Conservation (phyloP, 2,113 vertebrate species). For the Copsychus sechellarum region DNA sequence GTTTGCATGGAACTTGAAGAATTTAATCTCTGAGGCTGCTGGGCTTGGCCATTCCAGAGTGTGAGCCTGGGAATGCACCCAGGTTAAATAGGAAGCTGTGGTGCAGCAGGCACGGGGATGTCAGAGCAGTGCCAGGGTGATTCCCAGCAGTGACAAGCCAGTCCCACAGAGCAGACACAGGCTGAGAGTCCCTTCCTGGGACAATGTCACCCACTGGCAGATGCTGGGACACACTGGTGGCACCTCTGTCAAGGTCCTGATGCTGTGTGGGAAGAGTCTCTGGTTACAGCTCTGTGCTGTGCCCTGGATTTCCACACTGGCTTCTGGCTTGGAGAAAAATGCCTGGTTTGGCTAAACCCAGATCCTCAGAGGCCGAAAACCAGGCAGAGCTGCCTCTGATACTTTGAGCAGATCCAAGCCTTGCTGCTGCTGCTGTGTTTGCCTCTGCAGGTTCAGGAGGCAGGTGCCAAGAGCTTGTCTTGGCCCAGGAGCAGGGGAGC, state of each 20-base stretch:
- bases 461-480: neutral
- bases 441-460: neutral
- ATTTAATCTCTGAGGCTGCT: neutral
- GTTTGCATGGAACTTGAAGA: neutral
- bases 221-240: neutral
- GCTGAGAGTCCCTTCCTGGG: neutral
- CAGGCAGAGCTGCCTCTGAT: neutral
- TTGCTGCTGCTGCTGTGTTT: neutral
- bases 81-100: neutral
- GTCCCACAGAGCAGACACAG: neutral
- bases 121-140: neutral
- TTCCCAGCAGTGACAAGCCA: neutral
- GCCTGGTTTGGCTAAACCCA: neutral
- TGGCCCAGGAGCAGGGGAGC: neutral
- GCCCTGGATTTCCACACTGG: neutral
- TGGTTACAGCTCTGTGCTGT: rapidly evolving
- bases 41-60: neutral
- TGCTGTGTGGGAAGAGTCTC: neutral
- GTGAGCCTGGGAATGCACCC: neutral
- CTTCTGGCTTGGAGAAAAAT: neutral
- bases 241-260: neutral
- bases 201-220: neutral
- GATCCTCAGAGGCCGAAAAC: neutral
- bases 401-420: neutral
- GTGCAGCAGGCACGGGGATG: rapidly evolving